Base-by-base conservation (phyloP, 2,113 vertebrate species). In the Macrotus californicus region DNA sequence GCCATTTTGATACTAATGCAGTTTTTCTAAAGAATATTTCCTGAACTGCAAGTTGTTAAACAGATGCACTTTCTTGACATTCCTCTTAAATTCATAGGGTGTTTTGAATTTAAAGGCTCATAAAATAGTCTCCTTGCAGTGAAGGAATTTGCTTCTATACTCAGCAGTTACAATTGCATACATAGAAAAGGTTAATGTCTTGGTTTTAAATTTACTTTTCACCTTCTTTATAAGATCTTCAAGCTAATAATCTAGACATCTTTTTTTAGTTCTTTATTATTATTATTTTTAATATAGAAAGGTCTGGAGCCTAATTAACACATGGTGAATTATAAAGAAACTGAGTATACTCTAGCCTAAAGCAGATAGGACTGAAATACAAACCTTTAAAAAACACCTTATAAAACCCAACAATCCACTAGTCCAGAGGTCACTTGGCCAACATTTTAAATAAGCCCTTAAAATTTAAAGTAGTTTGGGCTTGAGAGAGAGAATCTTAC, bases 1-100 rank as follows among this genome's bases (percentile, higher is more conserved):
- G 77, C 80, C 76, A 95, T 95, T 96, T 89, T 96, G 73, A 93
- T 96, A 89, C 82, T 96, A 91, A 95, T 89, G 91, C 5, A 73
- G 26, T 83, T 80, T 97, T 97, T 88, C 82, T 90, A 92, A 95
- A 96, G 69, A 94, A 79, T 79, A 64, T 88, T 89, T 26, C 14
- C 36, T 61, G 69, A 82, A 89, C 50, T 69, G n/a, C 18, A 54
- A 90, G 73, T 73, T 87, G 75, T 43, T 93, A 82, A 93, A 82
- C 50, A 96, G 89, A 96, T 88, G 39, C 43, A 52, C 75, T 90
- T 61, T 85, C 69, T 64, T 87, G 50, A 85, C 76, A 50, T 92
- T 90, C 43, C 48, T 67, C 34, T 90, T 87, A 36, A 93, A 34
- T 92, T 93, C 72, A 81, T 2, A 72, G 11, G 52, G 36, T 75